Evolutionary conservation across 1,140 invertebrate genomes (phyloP).

Genomic region (Micrasema minimum): DNA sequence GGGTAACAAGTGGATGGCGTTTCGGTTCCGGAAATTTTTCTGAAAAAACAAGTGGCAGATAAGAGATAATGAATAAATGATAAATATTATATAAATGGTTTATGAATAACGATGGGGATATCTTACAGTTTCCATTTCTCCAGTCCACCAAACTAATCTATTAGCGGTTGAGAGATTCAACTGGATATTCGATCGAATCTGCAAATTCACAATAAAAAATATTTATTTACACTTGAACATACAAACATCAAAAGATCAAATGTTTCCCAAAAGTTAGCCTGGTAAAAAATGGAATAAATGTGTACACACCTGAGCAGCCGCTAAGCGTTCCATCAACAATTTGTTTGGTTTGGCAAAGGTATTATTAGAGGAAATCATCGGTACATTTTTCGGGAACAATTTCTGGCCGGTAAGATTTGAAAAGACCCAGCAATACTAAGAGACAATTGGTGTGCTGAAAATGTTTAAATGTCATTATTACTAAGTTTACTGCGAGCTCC

Average conservation of each 20-base stretch:
- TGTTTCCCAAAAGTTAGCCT: not conserved
- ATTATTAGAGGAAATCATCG: constrained; percentile 59
- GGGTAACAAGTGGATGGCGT: constrained; percentile 56
- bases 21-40: constrained; percentile 39
- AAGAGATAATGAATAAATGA: too few relatives aligned
- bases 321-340: constrained; percentile 57
- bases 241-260: constrained; percentile 21
- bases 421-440: constrained; percentile 61
- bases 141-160: constrained; percentile 59
- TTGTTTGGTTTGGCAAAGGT: constrained; percentile 61
- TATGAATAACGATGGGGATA: not conserved
- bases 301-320: constrained; percentile 57
- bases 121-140: constrained; percentile 21
- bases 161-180: constrained; percentile 54
- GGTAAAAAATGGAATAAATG: too few relatives aligned
- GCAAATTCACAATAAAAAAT: constrained; percentile 51
- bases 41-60: too few relatives aligned
- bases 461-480: too few relatives aligned
- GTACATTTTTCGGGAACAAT: constrained; percentile 63
- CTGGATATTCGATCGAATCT: constrained; percentile 56
- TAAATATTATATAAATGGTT: too few relatives aligned
- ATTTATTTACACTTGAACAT: too few relatives aligned
- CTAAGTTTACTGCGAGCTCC: too few relatives aligned
- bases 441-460: constrained; percentile 60
- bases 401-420: constrained; percentile 64